phyloP scores from a whole-genome alignment of 2,113 vertebrate genomes.

The Canis aureus region DNA sequence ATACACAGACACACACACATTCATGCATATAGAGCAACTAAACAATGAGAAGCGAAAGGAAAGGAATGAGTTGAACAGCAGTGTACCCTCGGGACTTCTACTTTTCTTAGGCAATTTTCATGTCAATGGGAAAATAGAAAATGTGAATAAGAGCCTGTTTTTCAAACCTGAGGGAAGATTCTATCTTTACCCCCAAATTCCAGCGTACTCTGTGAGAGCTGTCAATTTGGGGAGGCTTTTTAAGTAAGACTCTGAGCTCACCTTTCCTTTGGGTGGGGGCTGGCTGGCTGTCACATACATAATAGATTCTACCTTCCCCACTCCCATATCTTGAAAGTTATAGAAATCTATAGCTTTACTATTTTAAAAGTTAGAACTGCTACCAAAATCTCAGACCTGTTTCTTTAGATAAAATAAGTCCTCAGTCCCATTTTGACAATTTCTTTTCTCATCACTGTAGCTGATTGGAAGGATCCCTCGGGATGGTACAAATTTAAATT shows the following conservation, averaged over 20 bases:
- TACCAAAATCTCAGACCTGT: not conserved
- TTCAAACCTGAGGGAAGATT: conserved; percentile 70
- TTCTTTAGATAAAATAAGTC: not conserved
- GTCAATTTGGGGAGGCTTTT: conserved; percentile 54
- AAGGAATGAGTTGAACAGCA: conserved; percentile 37
- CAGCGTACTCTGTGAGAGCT: conserved; percentile 58
- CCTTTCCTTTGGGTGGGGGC: not conserved
- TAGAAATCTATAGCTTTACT: not conserved
- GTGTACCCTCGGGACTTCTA: conserved; percentile 35
- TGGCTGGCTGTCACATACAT: not conserved
- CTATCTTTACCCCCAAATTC: conserved; percentile 70
- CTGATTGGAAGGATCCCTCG: not conserved
- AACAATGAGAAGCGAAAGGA: conserved; percentile 54
- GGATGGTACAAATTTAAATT: conserved; percentile 13
- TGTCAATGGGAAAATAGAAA: conserved; percentile 69
- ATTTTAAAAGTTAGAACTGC: not conserved
- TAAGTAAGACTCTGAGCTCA: not conserved
- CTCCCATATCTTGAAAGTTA: not conserved
- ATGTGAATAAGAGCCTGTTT: conserved; percentile 72
- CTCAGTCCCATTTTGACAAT: conserved; percentile 9
- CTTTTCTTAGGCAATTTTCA: conserved; percentile 69
- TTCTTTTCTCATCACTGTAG: conserved; percentile 11
- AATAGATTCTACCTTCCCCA: not conserved
- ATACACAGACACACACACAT: too few species aligned
- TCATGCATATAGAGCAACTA: not conserved